Percentiles rank a stretch among this genome's conserved stretches.
Conservation (phyloP, 2,888 invertebrate genomes). For the Ecliptopera silaceata region DNA sequence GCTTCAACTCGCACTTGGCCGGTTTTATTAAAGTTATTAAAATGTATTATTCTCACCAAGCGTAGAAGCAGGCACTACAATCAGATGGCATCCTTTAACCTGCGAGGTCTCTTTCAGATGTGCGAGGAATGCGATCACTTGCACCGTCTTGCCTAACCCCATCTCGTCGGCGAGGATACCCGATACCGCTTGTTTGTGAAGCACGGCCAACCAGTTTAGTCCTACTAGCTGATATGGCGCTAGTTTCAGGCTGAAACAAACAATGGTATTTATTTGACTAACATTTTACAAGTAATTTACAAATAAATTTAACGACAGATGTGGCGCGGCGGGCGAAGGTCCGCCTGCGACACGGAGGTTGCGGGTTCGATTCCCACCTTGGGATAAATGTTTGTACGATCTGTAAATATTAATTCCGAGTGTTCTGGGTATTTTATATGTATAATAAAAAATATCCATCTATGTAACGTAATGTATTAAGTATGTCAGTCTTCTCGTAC, state of each 20-base stretch:
- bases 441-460: no score
- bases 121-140: conserved; percentile 94
- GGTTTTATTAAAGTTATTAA: conserved; percentile 76
- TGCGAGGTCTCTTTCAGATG: conserved; percentile 92
- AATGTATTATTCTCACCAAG: conserved; percentile 81
- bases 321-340: no score
- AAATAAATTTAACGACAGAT: no score
- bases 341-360: no score
- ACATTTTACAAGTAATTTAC: neutral
- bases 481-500: no score
- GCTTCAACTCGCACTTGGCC: no score
- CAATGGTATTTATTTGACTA: neutral
- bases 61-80: conserved; percentile 98
- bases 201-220: conserved; percentile 95
- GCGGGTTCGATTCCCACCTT: no score
- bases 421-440: no score
- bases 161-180: conserved; percentile 99
- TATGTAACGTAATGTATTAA: no score
- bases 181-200: conserved; percentile 94
- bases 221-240: conserved; percentile 95
- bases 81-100: conserved; percentile 91
- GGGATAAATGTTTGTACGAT: no score
- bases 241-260: conserved; percentile 85
- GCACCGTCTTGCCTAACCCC: conserved; percentile 97
- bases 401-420: no score